Base-by-base conservation (phyloP, 1,140 invertebrate genomes). In the Sinonovacula constricta region DNA sequence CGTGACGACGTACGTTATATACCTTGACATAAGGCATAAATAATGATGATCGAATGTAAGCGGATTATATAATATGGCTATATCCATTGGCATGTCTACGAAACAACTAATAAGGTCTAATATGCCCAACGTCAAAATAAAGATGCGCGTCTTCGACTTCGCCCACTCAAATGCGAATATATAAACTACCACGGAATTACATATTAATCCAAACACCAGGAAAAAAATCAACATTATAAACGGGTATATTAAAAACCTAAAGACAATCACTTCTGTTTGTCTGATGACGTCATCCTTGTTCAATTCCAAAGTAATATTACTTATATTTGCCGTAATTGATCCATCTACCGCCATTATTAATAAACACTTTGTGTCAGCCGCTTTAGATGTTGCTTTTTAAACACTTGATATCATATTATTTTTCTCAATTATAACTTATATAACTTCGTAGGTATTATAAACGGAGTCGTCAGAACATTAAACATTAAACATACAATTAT, bases 41-140 rank as follows among this genome's bases (percentile, higher is more conserved):
- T 65, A 33, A 12, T 74, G 59, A 54, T 30, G 57, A 54, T 74
- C 71, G 31, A 63, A 74, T 2, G 71, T 59, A 24, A 74, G 24
- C 14, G 71, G 71, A 36, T 31, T 74, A 1, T 59, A 60, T 3
- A 74, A 26, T 12, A 74, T 31, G 10, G 57, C 34, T 0, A 74
- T 31, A 24, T 74, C 71, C 28, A 74, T 62, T 18, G 71, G 71
- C 59, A 74, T 74, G 28, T 63, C 65, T n/a, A 74, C 57, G 54
- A 60, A 53, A 22, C 71, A 74, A 34, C 65, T 74, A 30, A 65
- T 31, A 1, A 74, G 33, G 31, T 74, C 71, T 36, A 74, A 54
- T 0, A 54, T 22, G 0, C 59, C 71, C 28, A 74, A 45, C 1
- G 71, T 62, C n/a, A 63, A 54, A 22, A 74, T 74, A 36, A 74